phyloP scores from a whole-genome alignment of 37 sponge, comb jelly and placozoan genomes.

The Beroe ovata region DNA sequence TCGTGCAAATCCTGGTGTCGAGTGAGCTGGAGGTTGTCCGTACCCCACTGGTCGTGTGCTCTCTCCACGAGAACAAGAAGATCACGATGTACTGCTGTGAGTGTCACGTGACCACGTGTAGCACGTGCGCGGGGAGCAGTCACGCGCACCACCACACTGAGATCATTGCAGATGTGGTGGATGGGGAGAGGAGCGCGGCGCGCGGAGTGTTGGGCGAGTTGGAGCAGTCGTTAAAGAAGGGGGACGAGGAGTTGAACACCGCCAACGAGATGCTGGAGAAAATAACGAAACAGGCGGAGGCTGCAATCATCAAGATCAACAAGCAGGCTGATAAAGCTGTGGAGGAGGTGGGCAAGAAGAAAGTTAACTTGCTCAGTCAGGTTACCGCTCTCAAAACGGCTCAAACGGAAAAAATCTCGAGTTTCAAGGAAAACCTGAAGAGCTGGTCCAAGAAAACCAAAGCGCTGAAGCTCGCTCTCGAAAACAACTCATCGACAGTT shows the following conservation, averaged over 20 bases:
- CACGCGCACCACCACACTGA: constrained; percentile 37
- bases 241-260: constrained; percentile 1
- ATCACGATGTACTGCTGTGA: constrained; percentile 67
- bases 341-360: constrained; percentile 29
- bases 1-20: constrained; percentile 67
- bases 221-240: neutral
- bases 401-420: constrained; percentile 19
- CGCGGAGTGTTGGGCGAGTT: neutral
- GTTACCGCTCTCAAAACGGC: constrained; percentile 36
- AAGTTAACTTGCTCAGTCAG: constrained; percentile 4
- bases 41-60: constrained; percentile 14
- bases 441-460: constrained; percentile 41
- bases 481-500: neutral
- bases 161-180: constrained; percentile 44
- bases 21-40: constrained; percentile 49
- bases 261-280: constrained; percentile 57
- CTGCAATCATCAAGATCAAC: constrained; percentile 47
- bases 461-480: constrained; percentile 12
- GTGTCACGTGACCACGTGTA: constrained; percentile 53
- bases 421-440: constrained; percentile 41
- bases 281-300: constrained; percentile 47
- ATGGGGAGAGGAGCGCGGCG: constrained; percentile 9
- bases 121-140: constrained; percentile 31
- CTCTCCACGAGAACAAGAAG: constrained; percentile 65
- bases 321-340: constrained; percentile 22